Evolutionary conservation across 2,888 invertebrate species (phyloP).

Genomic region (Stegophylla sp.): DNA sequence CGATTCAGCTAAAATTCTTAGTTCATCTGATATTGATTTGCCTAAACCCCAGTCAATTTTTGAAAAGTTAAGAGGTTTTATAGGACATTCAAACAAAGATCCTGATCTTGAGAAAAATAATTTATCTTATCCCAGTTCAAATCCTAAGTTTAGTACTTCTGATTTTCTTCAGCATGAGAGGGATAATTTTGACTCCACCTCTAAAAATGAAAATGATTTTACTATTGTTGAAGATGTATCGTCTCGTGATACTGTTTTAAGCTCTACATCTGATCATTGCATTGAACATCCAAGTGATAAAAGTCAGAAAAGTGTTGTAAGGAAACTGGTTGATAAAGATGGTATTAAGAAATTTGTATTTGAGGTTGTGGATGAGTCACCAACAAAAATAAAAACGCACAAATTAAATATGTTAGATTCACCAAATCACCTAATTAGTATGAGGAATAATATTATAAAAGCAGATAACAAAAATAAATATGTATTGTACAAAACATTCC

Average conservation of each 20-base stretch:
- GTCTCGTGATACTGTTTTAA: too few relatives aligned
- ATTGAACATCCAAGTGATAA: too few relatives aligned
- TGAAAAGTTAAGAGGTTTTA: not conserved
- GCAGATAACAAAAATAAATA: conserved; percentile 13
- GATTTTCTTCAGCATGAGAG: not conserved
- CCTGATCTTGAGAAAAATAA: not conserved
- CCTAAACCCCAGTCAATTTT: not conserved
- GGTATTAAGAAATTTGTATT: not conserved
- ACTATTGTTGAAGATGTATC: not conserved
- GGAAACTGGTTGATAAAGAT: not conserved
- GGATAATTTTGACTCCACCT: not conserved
- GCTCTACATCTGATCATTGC: too few relatives aligned
- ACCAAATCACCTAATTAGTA: not conserved
- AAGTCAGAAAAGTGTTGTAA: not conserved
- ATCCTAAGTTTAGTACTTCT: not conserved
- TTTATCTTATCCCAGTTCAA: not conserved
- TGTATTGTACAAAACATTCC: not conserved
- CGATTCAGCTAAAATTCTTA: not conserved
- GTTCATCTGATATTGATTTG: not conserved
- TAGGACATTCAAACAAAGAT: not conserved
- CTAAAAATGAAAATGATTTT: not conserved
- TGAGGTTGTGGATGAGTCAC: not conserved
- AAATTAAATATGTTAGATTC: not conserved
- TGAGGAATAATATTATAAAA: conserved; percentile 17
- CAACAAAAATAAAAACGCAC: not conserved